These are phyloP conservation scores for Ophion slaviceki DNA, from an alignment of 2,888 invertebrate genomes.

Conservation along the genomic window DNA sequence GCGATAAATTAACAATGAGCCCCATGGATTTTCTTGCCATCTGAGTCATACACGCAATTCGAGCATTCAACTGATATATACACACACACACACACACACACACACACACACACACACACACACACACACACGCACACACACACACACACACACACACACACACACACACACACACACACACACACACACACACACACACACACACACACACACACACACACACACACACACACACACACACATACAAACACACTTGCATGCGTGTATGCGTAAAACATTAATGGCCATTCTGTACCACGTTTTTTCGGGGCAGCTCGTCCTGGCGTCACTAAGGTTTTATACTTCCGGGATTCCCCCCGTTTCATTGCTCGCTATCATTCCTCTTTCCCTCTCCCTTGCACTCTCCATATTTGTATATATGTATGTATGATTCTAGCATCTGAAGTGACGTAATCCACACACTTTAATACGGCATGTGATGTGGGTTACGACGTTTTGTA, in stretches of 20 bases:
- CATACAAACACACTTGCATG: too few relatives aligned
- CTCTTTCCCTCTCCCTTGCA: background rate
- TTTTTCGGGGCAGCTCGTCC: constrained; percentile 12
- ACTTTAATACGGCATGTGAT: background rate
- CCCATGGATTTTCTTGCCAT: constrained; percentile 5
- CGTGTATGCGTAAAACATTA: constrained; percentile 23
- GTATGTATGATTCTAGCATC: background rate
- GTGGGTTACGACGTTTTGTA: constrained; percentile 7
- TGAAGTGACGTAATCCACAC: background rate
- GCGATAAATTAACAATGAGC: constrained; percentile 18
- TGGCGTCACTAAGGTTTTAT: constrained; percentile 37
- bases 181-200: background rate
- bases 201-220: background rate
- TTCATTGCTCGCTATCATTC: background rate
- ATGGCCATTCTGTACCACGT: constrained; percentile 11
- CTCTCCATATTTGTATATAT: background rate
- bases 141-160: background rate
- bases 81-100: background rate
- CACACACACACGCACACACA: background rate
- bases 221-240: background rate
- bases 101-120: constrained; percentile 2
- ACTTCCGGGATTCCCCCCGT: constrained; percentile 50
- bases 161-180: background rate
- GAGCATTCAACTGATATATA: background rate
- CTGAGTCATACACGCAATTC: constrained; percentile 35